A percentile compares a stretch with the other conserved stretches of the same genome.
These are phyloP conservation scores for Istiophorus platypterus DNA, from an alignment of 2,113 vertebrate species.

Conservation along the genomic window DNA sequence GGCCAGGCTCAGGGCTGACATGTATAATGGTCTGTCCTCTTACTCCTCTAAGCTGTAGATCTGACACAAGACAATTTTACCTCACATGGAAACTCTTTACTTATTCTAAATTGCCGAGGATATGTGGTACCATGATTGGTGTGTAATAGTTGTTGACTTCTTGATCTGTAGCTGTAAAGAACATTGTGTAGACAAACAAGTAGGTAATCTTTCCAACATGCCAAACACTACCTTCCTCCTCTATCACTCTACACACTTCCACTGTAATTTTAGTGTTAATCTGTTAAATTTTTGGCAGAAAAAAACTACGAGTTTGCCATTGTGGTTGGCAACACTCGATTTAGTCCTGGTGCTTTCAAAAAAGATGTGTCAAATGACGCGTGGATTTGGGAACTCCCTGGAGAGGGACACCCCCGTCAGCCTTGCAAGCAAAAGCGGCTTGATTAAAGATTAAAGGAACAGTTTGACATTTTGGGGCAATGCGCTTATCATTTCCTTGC, in stretches of 20 bases:
- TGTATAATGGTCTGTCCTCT: conserved; percentile 88
- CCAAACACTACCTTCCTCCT: conserved; percentile 27
- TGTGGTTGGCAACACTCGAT: conserved; percentile 3
- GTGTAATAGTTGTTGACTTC: conserved; percentile 11
- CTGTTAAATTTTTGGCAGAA: background rate
- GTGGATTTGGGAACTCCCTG: background rate
- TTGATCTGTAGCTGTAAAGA: conserved; percentile 28
- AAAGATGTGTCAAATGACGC: background rate
- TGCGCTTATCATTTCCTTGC: background rate
- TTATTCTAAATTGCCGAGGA: conserved; percentile 3
- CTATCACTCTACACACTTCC: background rate
- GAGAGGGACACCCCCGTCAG: background rate
- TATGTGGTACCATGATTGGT: background rate
- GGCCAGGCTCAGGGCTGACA: conserved; percentile 88
- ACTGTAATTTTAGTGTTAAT: conserved; percentile 9
- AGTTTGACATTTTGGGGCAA: conserved; percentile 1
- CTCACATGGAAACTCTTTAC: conserved; percentile 10
- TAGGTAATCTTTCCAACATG: conserved; percentile 11
- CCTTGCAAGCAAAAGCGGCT: background rate
- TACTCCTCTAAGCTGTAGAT: conserved; percentile 84
- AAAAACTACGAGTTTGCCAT: background rate
- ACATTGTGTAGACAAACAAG: background rate
- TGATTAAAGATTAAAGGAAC: background rate
- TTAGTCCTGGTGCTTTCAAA: conserved; percentile 4
- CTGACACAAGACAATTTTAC: conserved; percentile 20